Conservation (phyloP, 2,888 invertebrate species). For the Hemaris fuciformis region DNA sequence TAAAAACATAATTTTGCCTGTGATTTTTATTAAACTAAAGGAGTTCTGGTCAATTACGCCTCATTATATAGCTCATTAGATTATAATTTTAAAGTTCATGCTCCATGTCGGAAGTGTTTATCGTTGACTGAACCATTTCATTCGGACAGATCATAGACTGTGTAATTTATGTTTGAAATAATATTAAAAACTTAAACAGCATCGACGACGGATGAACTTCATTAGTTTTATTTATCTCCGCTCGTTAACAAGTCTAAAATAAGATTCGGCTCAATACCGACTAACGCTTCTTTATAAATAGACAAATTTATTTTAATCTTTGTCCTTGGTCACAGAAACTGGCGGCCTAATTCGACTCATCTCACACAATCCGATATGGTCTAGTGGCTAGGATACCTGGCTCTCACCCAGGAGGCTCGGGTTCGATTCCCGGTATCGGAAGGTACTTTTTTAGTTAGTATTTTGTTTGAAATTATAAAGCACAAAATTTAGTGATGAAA, state of each 20-base stretch:
- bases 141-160: not conserved
- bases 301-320: not conserved
- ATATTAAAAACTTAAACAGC: not conserved
- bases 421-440: slow-evolving; percentile 84
- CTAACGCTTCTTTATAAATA: not conserved
- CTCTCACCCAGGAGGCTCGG: slow-evolving; percentile 83
- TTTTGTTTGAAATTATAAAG: not conserved
- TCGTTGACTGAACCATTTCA: not conserved
- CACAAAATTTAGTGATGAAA: no score
- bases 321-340: not conserved
- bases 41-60: not conserved
- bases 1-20: not conserved
- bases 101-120: not conserved
- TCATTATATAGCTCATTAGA: not conserved
- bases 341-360: not conserved
- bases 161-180: not conserved
- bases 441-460: slow-evolving; percentile 44
- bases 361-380: slow-evolving; percentile 76
- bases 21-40: not conserved
- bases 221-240: slow-evolving; percentile 1
- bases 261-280: not conserved
- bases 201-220: slow-evolving; percentile 1
- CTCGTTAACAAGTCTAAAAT: not conserved
- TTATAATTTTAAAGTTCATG: not conserved
- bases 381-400: slow-evolving; percentile 84